Evolutionary conservation across 2,888 invertebrate species (phyloP).

Genomic region (Tridacna crocea): DNA sequence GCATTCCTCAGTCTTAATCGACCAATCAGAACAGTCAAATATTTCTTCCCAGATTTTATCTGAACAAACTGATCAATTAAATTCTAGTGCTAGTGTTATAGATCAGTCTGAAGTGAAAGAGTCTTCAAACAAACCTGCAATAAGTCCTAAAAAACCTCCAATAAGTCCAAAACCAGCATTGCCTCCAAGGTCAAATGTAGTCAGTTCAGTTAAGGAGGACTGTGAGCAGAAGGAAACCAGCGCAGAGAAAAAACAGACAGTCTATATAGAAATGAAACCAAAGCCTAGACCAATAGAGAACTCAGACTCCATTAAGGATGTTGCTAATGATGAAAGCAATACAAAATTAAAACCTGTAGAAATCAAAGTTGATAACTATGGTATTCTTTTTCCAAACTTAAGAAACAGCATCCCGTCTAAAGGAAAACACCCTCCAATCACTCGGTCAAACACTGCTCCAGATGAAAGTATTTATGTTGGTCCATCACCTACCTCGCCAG

Average conservation of each 20-base stretch:
- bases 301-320: not conserved
- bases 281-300: constrained; percentile 17
- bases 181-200: constrained; percentile 27
- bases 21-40: constrained; percentile 30
- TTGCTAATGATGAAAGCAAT: not conserved
- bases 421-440: constrained; percentile 35
- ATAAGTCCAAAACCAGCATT: constrained; percentile 39
- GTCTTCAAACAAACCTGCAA: not conserved
- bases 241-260: too few species aligned
- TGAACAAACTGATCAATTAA: not conserved
- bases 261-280: constrained; percentile 55
- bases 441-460: constrained; percentile 51
- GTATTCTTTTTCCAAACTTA: constrained; percentile 55
- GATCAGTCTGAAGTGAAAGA: constrained; percentile 9
- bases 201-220: not conserved
- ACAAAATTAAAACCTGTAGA: constrained; percentile 24
- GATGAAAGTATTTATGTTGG: constrained; percentile 50
- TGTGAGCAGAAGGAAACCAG: not conserved
- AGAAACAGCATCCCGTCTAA: constrained; percentile 34
- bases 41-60: not conserved
- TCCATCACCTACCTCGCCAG: constrained; percentile 36
- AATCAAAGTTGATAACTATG: constrained; percentile 48
- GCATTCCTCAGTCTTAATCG: constrained; percentile 32
- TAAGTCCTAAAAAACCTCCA: not conserved
- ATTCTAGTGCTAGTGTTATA: not conserved